Base-by-base conservation (phyloP, 2,888 invertebrate genomes). In the Conchocele bisecta region DNA sequence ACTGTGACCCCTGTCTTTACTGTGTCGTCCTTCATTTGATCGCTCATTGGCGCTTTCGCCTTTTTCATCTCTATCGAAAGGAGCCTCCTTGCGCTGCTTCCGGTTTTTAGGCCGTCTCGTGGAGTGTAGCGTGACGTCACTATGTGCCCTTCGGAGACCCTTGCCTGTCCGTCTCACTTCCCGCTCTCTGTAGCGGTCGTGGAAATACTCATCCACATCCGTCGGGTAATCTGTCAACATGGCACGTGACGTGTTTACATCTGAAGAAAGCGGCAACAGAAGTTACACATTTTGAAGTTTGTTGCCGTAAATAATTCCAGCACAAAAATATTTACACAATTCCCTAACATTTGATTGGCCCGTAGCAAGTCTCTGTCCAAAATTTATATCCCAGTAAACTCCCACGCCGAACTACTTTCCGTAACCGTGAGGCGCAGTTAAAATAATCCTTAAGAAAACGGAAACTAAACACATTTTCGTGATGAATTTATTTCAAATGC, bases 191-290 rank as follows among this genome's bases (percentile, higher is more conserved):
- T 81, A 83, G 1, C 73, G 69, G 31, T 83, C 81, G 17, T 65
- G 15, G 44, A 78, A 83, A 28, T 75, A 73, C 15, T 70, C 70
- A 7, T 72, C 76, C 1, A 41, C 29, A 4, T 68, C 72, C 22
- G 71, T 75, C 3, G 75, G 82, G 28, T 79, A 75, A 9, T 75
- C 81, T 22, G 79, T 65, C 35, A 81, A 58, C 69, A 79, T 69
- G 9, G 78, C 73, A 13, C 64, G 53, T 9, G 82, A 82, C 51
- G 78, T 74, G 26, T 63, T 67, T 24, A 73, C 63, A 31, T 76
- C 72, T 76, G 68, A 24, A 74, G 65, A n/a, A n/a, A 46, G 15
- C 17, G 24, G 24, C 9, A 11, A 22, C 4, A 46, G 24, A 46
- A 46, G 24, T 2, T 46, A n/a, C 9, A 35, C 11, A 35, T 11